Base-by-base conservation (phyloP, 2,113 vertebrate genomes). In the Heloderma charlesbogerti region DNA sequence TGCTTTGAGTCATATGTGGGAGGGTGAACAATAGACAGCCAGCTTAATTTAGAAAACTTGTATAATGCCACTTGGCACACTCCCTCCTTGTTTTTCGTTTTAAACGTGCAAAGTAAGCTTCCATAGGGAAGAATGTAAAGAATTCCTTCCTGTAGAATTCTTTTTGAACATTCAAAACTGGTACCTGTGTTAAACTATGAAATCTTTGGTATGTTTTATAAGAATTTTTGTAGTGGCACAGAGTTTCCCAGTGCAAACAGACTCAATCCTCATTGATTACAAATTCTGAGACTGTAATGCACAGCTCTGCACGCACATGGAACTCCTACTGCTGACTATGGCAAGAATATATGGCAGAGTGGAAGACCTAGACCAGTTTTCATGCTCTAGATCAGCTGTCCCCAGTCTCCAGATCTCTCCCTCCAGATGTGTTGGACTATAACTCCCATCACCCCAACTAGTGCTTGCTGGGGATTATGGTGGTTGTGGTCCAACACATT, bases 31-130 rank as follows among this genome's bases (percentile, higher is more conserved):
- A 94, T 96, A 94, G 85, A 93, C 93, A 95, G 87, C 92, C 92
- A 94, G 91, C 95, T 95, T 91, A 95, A 88, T 95, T 95, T 95
- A 94, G 94, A 93, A 96, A 96, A 90, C 94, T 95, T 96, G 95
- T 96, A 71, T 96, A 96, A 96, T 84, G 18, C 51, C 88, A 66
- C 84, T 93, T 95, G 92, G 94, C 95, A 94, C 34, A 15, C 10
- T 92, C 69, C 90, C 89, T 91, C n/a, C 87, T 91, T 93, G 85
- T n/a, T n/a, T n/a, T n/a, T n/a, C n/a, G n/a, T n/a, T n/a, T n/a
- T n/a, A n/a, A n/a, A n/a, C n/a, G n/a, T n/a, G n/a, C 93, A 94
- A 95, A 92, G 6, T 82, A 63, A 72, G 37, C 79, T 90, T 75
- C 69, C 90, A 86, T 86, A 71, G 15, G 60, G 31, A 69, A 69